Evolutionary conservation across 2,797 vertebrate genomes (phyloP).

Genomic region (Otolemur crassicaudatus): DNA sequence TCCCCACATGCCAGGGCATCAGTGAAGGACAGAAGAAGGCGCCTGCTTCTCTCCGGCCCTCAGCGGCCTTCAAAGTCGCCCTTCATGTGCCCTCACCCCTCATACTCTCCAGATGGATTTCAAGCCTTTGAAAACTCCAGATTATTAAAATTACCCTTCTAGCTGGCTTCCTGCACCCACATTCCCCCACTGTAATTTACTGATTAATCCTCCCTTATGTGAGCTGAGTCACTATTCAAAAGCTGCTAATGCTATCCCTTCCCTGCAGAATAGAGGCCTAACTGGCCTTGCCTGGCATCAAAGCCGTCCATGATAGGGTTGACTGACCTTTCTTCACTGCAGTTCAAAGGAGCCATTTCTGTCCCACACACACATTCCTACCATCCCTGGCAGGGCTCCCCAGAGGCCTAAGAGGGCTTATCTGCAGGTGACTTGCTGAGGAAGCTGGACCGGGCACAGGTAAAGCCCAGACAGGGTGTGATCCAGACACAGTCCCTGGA

Average conservation of each 20-base stretch:
- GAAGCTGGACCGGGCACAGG: not conserved
- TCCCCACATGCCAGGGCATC: not conserved
- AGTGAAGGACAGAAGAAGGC: too few species aligned
- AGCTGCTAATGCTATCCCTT: not conserved
- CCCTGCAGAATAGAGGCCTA: not conserved
- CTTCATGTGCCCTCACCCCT: not conserved
- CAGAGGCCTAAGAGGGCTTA: not conserved
- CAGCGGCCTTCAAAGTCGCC: not conserved
- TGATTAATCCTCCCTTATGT: not conserved
- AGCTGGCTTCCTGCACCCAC: not conserved
- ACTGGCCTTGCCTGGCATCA: not conserved
- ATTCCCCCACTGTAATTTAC: not conserved
- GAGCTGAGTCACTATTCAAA: not conserved
- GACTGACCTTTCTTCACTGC: not conserved
- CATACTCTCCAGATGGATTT: not conserved
- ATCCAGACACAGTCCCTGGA: not conserved
- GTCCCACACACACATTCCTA: not conserved
- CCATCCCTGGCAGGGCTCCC: too few species aligned
- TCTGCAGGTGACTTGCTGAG: not conserved
- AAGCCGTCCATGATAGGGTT: not conserved
- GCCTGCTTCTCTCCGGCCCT: not conserved
- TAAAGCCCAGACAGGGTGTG: not conserved
- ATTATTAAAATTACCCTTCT: not conserved
- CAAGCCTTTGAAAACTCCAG: not conserved
- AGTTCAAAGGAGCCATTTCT: not conserved